These are phyloP conservation scores for Drosophila grimshawi DNA, from an alignment of 1,140 invertebrate species.

Conservation along the genomic window DNA sequence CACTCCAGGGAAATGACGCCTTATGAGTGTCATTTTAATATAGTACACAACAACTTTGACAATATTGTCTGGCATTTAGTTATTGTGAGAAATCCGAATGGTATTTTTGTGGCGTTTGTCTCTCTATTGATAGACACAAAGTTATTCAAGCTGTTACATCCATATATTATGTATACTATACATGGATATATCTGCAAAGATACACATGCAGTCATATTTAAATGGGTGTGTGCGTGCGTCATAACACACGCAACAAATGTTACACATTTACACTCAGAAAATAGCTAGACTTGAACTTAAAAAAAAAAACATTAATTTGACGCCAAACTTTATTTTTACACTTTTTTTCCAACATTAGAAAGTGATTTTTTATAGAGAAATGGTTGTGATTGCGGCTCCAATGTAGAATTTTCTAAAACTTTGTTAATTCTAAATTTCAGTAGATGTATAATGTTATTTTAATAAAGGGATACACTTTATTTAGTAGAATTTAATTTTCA, in stretches of 20 bases:
- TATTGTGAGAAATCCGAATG: slow-evolving; percentile 60
- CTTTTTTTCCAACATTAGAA: too few species aligned
- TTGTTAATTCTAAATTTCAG: too few species aligned
- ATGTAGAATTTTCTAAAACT: too few species aligned
- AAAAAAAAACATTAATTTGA: neutral
- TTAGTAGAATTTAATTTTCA: too few species aligned
- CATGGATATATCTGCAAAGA: slow-evolving; percentile 8
- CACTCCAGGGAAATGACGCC: slow-evolving; percentile 72
- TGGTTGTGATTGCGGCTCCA: too few species aligned
- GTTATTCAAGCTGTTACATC: slow-evolving; percentile 44
- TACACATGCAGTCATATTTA: slow-evolving; percentile 3
- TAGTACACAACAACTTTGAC: slow-evolving; percentile 60
- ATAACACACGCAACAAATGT: slow-evolving; percentile 35
- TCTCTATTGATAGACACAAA: slow-evolving; percentile 65
- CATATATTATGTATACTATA: neutral
- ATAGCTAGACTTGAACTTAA: too few species aligned
- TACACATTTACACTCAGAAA: slow-evolving; percentile 16
- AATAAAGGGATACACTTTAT: too few species aligned
- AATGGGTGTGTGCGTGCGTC: slow-evolving; percentile 47
- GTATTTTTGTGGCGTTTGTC: slow-evolving; percentile 65
- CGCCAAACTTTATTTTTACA: too few species aligned
- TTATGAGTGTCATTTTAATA: slow-evolving; percentile 76
- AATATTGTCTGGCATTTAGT: slow-evolving; percentile 59
- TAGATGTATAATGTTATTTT: too few species aligned
- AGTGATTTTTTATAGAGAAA: too few species aligned